Evolutionary conservation across 2,888 invertebrate genomes (phyloP), one percentile per base, ranked within the genome.

Genomic region (Stenoptilia bipunctidactyla): DNA sequence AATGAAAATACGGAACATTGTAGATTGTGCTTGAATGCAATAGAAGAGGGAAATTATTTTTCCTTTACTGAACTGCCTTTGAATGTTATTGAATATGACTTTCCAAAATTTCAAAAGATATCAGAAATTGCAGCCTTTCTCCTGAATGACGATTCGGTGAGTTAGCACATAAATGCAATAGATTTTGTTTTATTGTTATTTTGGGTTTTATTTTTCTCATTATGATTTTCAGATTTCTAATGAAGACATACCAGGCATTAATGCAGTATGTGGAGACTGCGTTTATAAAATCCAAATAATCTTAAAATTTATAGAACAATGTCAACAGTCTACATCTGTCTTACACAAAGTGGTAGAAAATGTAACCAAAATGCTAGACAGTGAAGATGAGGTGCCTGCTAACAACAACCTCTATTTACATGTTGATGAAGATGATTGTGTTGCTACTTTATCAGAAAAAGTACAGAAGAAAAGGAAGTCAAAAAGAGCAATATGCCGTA

Each of bases 11-110:
- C 57, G 42, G 75, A 66, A 39, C 64, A 80, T 61, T 82, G 82
- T 50, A 76, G 80, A 70, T 72, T 82, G 72, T 82, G 82, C 50
- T 49, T 79, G 36, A 60, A 61, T 40, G 47, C 45, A 40, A 64
- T 76, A 30, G 30, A n/a, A 9, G 46, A 57, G 37, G 58, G 63
- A 15, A 49, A 56, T 13, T 77, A 8, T 20, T 20, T 20, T 20
- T 8, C 20, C 8, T 20, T 20, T 20, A 20, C 3, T 20, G 20
- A 20, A 20, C 8, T 20, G 8, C 20, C 20, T 20, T 20, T 20
- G 4, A 20, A 8, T 8, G 3, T 20, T 5, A 8, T 5, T 20
- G 20, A 20, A 5, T 5, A 20, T 20, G 20, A 20, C 20, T 5
- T 3, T 20, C 4, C 3, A 20, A 3, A 35, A 35, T 13, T 13